Conservation (phyloP, 2,113 vertebrate species). For the Athene noctua region DNA sequence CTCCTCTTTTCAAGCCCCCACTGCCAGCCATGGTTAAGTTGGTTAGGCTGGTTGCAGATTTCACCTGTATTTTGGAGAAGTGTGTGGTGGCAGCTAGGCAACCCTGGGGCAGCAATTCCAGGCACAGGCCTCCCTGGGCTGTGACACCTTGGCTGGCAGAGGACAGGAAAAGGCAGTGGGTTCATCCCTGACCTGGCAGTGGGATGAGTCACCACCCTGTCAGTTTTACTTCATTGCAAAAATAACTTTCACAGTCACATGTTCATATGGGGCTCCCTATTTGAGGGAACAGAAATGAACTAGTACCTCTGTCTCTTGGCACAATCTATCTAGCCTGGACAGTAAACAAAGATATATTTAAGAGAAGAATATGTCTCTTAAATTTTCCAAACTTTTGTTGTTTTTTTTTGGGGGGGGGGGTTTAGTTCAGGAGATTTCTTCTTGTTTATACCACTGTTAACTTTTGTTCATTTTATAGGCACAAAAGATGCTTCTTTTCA, state of each 20-base stretch:
- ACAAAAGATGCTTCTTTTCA: not conserved
- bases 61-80: not conserved
- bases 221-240: not conserved
- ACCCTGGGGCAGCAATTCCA: not conserved
- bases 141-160: not conserved
- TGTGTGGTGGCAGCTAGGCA: not conserved
- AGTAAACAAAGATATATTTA: not conserved
- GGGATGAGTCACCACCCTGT: accelerated
- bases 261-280: not conserved
- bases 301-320: not conserved
- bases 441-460: not conserved
- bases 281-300: not conserved
- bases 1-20: not conserved
- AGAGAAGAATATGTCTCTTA: not conserved
- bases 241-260: not conserved
- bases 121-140: not conserved
- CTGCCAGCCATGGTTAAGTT: not conserved
- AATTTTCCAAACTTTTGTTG: not conserved
- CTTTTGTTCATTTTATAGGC: not conserved
- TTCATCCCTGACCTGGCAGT: not conserved
- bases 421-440: not conserved
- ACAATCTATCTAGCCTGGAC: not conserved
- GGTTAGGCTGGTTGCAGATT: not conserved
- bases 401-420: too few relatives aligned
- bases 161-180: not conserved